Conservation (phyloP, 2,113 vertebrate genomes). For the Cygnus buccinator region DNA sequence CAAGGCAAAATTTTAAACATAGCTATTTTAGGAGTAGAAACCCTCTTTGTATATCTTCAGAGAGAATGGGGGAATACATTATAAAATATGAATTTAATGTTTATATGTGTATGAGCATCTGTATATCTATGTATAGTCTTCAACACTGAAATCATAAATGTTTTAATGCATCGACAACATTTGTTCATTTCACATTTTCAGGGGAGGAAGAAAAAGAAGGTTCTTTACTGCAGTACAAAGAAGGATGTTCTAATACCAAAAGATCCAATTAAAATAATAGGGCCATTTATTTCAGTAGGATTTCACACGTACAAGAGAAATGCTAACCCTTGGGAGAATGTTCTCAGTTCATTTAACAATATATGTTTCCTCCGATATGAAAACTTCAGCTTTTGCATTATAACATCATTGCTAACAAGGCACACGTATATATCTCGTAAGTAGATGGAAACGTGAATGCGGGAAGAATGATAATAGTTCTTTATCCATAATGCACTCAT, state of each 20-base stretch:
- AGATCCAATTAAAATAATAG: conserved; percentile 76
- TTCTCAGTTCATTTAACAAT: conserved; percentile 71
- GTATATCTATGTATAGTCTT: background rate
- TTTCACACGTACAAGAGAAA: conserved; percentile 66
- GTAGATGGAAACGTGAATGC: background rate
- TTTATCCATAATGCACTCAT: conserved; percentile 36
- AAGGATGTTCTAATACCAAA: conserved; percentile 68
- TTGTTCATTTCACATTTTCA: conserved; percentile 56
- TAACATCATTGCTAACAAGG: conserved; percentile 66
- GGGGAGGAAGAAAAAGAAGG: conserved; percentile 21
- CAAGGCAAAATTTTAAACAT: background rate
- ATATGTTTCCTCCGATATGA: conserved; percentile 37
- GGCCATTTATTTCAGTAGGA: conserved; percentile 67
- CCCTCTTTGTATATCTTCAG: background rate
- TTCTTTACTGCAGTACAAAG: conserved; percentile 52
- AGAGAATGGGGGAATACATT: background rate
- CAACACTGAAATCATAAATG: conserved; percentile 37
- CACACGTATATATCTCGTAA: conserved; percentile 44
- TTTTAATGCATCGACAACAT: conserved; percentile 1
- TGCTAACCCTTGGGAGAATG: conserved; percentile 68
- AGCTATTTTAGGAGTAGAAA: background rate
- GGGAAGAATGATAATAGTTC: conserved; percentile 49
- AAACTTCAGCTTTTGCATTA: conserved; percentile 68
- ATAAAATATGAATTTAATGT: conserved; percentile 44
- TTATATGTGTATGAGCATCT: background rate